These are phyloP conservation scores for western clawed frog (Xenopus tropicalis) DNA, from an alignment of 2,113 vertebrate genomes.

Conservation along the genomic window DNA sequence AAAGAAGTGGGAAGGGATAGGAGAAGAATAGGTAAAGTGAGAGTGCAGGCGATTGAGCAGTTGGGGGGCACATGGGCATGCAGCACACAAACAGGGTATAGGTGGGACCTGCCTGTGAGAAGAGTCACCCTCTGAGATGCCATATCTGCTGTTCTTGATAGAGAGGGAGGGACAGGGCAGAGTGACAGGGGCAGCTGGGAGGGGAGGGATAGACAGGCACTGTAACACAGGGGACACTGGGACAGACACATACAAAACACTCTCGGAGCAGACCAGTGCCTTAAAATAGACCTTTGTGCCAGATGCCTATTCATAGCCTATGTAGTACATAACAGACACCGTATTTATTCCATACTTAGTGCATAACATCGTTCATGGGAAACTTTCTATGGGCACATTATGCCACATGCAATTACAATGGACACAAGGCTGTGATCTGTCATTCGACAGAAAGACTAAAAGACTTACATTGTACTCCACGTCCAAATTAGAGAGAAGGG, in stretches of 20 bases:
- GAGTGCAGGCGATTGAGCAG: background rate
- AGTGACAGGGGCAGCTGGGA: slow-evolving; percentile 37
- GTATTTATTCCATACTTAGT: no score
- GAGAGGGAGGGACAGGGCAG: slow-evolving; percentile 5
- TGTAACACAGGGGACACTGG: background rate
- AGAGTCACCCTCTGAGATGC: slow-evolving; percentile 14
- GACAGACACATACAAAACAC: background rate
- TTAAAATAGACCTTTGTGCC: background rate
- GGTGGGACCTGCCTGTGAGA: slow-evolving; percentile 32
- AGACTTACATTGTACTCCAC: no score
- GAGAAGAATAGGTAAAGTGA: no score
- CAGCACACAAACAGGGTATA: slow-evolving; percentile 7
- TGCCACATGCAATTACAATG: no score
- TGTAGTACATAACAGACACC: no score
- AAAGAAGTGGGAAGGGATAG: no score
- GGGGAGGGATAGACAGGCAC: slow-evolving; percentile 11
- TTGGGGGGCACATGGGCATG: background rate
- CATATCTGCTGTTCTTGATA: slow-evolving; percentile 23
- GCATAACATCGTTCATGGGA: no score
- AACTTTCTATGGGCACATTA: no score
- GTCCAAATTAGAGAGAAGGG: no score
- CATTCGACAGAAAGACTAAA: no score
- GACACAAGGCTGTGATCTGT: no score
- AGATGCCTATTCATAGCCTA: background rate
- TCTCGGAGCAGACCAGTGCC: background rate